Evolutionary conservation across 2,888 invertebrate genomes (phyloP), one percentile per base, ranked within the genome.

Genomic region (Zonitis immaculata): DNA sequence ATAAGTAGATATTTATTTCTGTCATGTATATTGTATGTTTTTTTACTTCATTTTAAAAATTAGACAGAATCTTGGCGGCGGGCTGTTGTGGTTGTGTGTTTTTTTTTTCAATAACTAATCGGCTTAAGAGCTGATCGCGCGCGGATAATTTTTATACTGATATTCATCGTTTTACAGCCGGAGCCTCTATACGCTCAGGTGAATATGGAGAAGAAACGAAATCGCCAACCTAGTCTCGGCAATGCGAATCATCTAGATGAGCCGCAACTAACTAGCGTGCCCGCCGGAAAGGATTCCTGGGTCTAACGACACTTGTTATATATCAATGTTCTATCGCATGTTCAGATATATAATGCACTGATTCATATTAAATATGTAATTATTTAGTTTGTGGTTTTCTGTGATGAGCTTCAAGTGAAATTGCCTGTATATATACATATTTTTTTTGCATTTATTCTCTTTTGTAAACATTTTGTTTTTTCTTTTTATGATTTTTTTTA

Each of bases 181-280:
- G 84, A 84, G 70, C 83, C 84, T 44, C 76, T 84, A 48, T 84
- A 84, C 72, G 84, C 84, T 64, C 83, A 84, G 76, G 83, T 84
- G 60, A 83, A 84, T 68, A 78, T 83, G 70, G 83, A 83, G 67
- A 82, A 82, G 73, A 84, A 84, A 69, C 79, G 81, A 63, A 81
- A 80, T 65, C 77, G 81, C 42, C 76, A 76, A 62, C 73, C 75
- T 32, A 76, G 75, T 61, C 69, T 76, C 50, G 69, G 67, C 58
- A 57, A 60, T 49, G 63, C 66, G 42, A 75, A 74, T 57, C 72
- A 73, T 60, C 62, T 74, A 58, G 67, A 70, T 45, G 72, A 72
- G 46, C 65, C 65, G 32, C 63, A 64, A 54, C 64, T 68, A 43
- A 63, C 65, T 52, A 66, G 67, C 56, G 63, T 71, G 56, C 71